Evolutionary conservation across 92 coral and sea anemone species (phyloP).

Genomic region (Desmophyllum pertusum): DNA sequence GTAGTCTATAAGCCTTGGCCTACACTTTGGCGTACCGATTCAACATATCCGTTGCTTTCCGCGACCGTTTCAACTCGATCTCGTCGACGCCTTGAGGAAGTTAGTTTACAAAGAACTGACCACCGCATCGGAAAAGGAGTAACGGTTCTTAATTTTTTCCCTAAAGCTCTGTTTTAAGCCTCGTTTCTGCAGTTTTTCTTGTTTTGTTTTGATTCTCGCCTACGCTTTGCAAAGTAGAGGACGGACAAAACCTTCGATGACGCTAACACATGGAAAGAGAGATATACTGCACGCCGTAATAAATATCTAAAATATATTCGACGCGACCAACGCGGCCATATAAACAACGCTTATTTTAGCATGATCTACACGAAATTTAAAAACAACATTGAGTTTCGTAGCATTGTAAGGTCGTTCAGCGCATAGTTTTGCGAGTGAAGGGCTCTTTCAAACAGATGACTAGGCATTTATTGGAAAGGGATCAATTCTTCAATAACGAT

Average conservation of each 20-base stretch:
- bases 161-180: neutral
- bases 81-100: conserved; percentile 54
- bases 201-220: conserved; percentile 36
- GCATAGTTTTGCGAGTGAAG: conserved; percentile 1
- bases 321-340: conserved; percentile 1
- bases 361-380: neutral
- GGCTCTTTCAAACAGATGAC: conserved; percentile 29
- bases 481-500: conserved; percentile 13
- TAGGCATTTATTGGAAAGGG: conserved; percentile 21
- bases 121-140: neutral
- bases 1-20: conserved; percentile 37
- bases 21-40: neutral
- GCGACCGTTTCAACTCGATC: conserved; percentile 41
- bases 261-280: conserved; percentile 8
- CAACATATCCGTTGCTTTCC: conserved; percentile 25
- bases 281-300: neutral
- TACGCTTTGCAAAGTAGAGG: conserved; percentile 24
- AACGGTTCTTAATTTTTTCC: neutral
- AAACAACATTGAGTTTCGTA: neutral
- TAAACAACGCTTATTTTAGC: conserved; percentile 21
- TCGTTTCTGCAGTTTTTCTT: neutral
- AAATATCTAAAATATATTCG: conserved; percentile 32
- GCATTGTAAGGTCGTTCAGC: neutral
- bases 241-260: neutral
- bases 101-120: neutral